phyloP scores from a whole-genome alignment of 2,888 invertebrate species.

The Vesta saturnalis region DNA sequence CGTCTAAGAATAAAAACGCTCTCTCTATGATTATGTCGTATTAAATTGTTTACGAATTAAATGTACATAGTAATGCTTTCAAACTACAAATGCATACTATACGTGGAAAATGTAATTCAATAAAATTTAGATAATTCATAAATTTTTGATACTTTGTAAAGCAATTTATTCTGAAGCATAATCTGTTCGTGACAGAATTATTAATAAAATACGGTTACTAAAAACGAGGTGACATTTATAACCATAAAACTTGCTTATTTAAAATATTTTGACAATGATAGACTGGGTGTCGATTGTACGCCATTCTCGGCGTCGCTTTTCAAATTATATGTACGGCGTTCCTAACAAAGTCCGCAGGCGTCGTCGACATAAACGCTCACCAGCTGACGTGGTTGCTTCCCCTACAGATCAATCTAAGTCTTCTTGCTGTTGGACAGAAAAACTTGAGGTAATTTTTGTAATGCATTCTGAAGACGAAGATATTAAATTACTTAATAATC shows the following conservation, averaged over 20 bases:
- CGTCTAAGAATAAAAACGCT: conserved; percentile 36
- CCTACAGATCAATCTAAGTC: conserved; percentile 47
- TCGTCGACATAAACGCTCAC: conserved; percentile 58
- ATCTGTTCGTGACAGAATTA: conserved; percentile 1
- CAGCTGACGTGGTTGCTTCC: conserved; percentile 22
- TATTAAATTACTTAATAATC: not conserved
- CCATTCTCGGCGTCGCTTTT: conserved; percentile 75
- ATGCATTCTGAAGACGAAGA: too few species aligned
- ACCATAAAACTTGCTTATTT: conserved; percentile 3
- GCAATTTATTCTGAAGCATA: not conserved
- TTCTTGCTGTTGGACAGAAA: conserved; percentile 62
- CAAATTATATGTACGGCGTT: conserved; percentile 74
- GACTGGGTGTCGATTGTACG: conserved; percentile 83
- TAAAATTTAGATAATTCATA: not conserved
- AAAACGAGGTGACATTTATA: not conserved
- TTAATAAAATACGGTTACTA: not conserved
- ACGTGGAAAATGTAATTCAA: not conserved
- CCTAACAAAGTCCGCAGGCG: conserved; percentile 73
- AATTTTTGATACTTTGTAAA: not conserved
- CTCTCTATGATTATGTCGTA: conserved; percentile 11
- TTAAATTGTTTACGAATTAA: conserved; percentile 14
- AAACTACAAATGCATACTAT: not conserved
- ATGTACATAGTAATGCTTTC: not conserved
- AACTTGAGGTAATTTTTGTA: conserved; percentile 54
- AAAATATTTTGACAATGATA: conserved; percentile 66